These are phyloP conservation scores for Galerucella nymphaeae DNA, from an alignment of 2,888 invertebrate genomes.

Conservation along the genomic window DNA sequence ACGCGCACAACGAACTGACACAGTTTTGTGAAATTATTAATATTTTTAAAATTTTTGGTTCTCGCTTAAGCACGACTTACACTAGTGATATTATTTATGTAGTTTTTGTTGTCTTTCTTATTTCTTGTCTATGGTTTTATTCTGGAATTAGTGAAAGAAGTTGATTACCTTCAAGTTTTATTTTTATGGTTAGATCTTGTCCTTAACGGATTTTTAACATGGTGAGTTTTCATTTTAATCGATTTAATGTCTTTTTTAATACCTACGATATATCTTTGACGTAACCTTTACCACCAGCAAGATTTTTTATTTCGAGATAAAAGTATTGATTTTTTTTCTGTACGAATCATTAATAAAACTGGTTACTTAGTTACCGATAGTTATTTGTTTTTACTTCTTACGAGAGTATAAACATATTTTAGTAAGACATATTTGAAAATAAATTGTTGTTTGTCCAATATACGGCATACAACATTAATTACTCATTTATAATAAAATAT, in stretches of 20 bases:
- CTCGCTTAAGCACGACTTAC: not conserved
- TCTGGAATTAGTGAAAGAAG: slow-evolving; percentile 17
- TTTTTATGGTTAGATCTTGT: slow-evolving; percentile 22
- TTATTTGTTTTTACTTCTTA: not conserved
- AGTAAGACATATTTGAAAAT: no score
- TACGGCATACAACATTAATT: no score
- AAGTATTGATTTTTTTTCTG: not conserved
- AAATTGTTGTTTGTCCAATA: no score
- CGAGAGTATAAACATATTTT: no score
- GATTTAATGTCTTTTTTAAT: not conserved
- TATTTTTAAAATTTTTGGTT: slow-evolving; percentile 4
- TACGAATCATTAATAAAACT: not conserved
- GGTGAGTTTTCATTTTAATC: slow-evolving; percentile 18
- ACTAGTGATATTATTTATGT: not conserved
- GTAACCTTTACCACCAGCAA: not conserved
- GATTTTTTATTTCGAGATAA: not conserved
- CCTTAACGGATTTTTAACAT: slow-evolving; percentile 27
- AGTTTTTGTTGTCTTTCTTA: not conserved
- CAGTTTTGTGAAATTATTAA: slow-evolving; percentile 14
- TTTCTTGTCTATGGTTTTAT: not conserved
- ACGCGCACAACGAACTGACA: slow-evolving; percentile 5
- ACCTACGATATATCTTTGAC: no score
- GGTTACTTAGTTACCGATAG: not conserved
- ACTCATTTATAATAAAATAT: no score
- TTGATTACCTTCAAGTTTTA: slow-evolving; percentile 16